Base-by-base conservation (phyloP, 1,140 invertebrate genomes). In the Lepidostoma basale region DNA sequence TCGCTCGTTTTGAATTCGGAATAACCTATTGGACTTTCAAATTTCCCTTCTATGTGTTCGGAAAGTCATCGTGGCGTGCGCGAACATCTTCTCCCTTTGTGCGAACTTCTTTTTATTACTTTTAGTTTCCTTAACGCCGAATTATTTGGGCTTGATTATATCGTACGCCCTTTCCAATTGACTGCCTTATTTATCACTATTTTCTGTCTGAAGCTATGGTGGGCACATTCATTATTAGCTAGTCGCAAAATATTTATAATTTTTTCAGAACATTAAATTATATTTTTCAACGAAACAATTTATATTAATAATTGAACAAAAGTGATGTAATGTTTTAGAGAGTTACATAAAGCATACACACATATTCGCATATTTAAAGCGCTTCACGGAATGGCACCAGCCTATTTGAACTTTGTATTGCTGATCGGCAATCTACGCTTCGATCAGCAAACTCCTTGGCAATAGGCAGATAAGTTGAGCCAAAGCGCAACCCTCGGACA, bases 11-110 rank as follows among this genome's bases (percentile, higher is more conserved):
- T 52, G 67, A 65, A 66, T 65, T 67, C 63, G 62, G 62, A 63
- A 68, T 68, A 65, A 65, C 67, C 67, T 67, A 72, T 72, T 69
- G 56, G 67, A 72, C 70, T 72, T 72, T 72, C 70, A 72, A 72
- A 72, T 72, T 72, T 52, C 25, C 36, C 42, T n/a, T 39, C 12
- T n/a, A 16, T 56, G 63, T 47, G 44, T 33, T 66, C 63, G 33
- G 33, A 45, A 66, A 63, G 59, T 20, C 39, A 40, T 63, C 49
- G 44, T 47, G 28, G 42, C 60, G 60, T 62, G 42, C 49, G 59
- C 10, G 67, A 68, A 68, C 67, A 68, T 60, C 67, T 68, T 68
- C 67, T 68, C n/a, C 67, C 54, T 62, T 68, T 68, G 67, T 68
- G 45, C 12, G 18, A 36, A 58, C 33, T 49, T 28, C 54, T 68